Evolutionary conservation across 2,888 invertebrate genomes (phyloP), one percentile per base, ranked within the genome.

Genomic region (Lordiphosa fenestrarum): DNA sequence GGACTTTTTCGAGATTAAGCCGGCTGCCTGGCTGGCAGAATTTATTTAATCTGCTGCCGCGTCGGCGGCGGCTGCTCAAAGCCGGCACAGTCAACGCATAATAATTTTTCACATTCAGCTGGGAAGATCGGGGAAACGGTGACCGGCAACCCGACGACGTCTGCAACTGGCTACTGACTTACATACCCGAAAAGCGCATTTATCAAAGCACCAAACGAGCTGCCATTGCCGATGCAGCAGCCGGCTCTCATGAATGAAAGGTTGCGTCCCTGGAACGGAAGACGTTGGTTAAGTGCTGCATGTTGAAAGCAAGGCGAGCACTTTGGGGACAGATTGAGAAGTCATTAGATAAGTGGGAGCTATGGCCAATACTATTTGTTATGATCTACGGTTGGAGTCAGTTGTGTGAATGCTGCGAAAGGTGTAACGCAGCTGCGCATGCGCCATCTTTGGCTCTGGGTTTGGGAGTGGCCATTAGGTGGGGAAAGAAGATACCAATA

Each of bases 121-220:
- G 47, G 38, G 54, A 53, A 37, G 66, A 63, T 58, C 46, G 42
- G 37, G 53, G 38, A 61, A 49, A 21, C 50, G 47, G 44, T 25
- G 37, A 66, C 36, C 50, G 25, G 23, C 52, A 46, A 46, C 38
- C 39, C 46, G 47, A 52, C 49, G 69, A 69, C 55, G 44, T 39
- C 46, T 30, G 46, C 57, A 62, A 83, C 77, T 75, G 66, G 85
- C 85, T 78, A 85, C 77, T 78, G 77, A 78, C 77, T 78, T 78
- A 78, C 86, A 85, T 78, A 85, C 78, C 84, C 82, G 60, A 80
- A 73, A 84, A 65, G 82, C 84, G 78, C 86, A 85, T 80, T 81
- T 85, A 80, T 85, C 84, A 80, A 80, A 85, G 77, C 49, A 53
- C 53, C 61, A 71, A 83, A 74, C 68, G 68, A 56, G 58, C 53